Base-by-base conservation (phyloP, 2,888 invertebrate genomes). In the Lamellibrachia columna region DNA sequence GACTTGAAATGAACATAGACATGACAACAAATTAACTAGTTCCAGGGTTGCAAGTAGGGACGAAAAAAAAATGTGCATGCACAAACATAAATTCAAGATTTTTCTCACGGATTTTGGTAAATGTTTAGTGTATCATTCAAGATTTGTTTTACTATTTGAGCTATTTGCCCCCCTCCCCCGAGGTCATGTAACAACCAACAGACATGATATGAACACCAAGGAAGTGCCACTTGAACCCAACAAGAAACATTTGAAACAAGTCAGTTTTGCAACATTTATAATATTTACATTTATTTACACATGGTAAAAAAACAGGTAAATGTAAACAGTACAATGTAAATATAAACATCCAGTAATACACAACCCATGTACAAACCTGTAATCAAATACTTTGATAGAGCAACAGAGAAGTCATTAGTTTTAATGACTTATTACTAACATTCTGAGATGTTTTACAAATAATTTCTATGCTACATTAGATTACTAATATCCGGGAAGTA, bases 261-360 rank as follows among this genome's bases (percentile, higher is more conserved):
- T 75, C 75, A 11, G 75, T 60, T 60, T 60, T 9, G 75, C 22
- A 75, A 75, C 75, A 22, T 75, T 75, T 22, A 15, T 15, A 75
- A 75, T 75, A 75, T 75, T 75, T 75, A 75, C 75, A 75, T 75
- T 75, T 75, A 75, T 75, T 75, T 75, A 75, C 75, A 75, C n/a
- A 75, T 6, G 22, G 75, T 75, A 75, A 75, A 75, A 75, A 11
- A 75, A 75, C 15, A 7, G 4, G 75, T 75, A 75, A 75, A 75
- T 75, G 75, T 75, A 15, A 75, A 75, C 58, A 58, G 22, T 22
- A 75, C 75, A 75, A 15, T 75, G 15, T 75, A 75, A 15, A 75
- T 15, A 75, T 75, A 75, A 75, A 40, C 40, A 40, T 75, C 15
- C 6, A 6, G 22, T 75, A 75, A 75, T 75, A 75, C 75, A 75